phyloP scores from a whole-genome alignment of 2,113 vertebrate genomes.

The Phylloscopus trochiloides region DNA sequence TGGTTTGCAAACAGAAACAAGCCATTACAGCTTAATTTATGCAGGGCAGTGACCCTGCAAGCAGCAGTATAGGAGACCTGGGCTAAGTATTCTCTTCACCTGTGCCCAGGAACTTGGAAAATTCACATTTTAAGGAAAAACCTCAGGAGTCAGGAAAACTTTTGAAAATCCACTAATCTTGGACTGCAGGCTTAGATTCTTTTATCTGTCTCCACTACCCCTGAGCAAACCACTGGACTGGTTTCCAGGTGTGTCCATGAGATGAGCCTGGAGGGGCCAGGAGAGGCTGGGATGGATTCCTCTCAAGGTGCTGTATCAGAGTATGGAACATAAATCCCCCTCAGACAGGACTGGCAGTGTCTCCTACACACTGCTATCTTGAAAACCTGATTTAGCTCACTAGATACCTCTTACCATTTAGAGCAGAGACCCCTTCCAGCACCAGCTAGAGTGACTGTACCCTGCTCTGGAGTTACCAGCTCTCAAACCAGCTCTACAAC shows the following conservation, averaged over 20 bases:
- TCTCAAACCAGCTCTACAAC: rapidly evolving
- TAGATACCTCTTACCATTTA: not conserved
- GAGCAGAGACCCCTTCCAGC: not conserved
- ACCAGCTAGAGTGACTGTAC: not conserved
- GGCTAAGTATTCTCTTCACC: not conserved
- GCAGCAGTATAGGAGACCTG: not conserved
- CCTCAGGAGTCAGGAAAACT: not conserved
- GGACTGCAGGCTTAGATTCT: not conserved
- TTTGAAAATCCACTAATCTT: not conserved
- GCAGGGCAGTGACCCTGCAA: not conserved
- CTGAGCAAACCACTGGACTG: not conserved
- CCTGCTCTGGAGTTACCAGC: not conserved
- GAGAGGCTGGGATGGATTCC: not conserved
- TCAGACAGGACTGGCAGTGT: not conserved
- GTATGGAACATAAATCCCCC: not conserved
- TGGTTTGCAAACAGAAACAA: slow-evolving; percentile 18
- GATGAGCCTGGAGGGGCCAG: not conserved
- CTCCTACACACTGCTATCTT: not conserved
- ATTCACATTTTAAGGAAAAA: not conserved
- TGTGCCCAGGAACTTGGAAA: not conserved
- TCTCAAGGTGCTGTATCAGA: not conserved
- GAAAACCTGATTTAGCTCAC: not conserved
- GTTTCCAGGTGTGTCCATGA: not conserved
- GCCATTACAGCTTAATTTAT: not conserved
- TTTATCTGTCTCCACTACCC: not conserved